A percentile compares a stretch with the other conserved stretches of the same genome.
Conservation (phyloP, 2,888 invertebrate genomes). For the Sinhomidia bicolor region DNA sequence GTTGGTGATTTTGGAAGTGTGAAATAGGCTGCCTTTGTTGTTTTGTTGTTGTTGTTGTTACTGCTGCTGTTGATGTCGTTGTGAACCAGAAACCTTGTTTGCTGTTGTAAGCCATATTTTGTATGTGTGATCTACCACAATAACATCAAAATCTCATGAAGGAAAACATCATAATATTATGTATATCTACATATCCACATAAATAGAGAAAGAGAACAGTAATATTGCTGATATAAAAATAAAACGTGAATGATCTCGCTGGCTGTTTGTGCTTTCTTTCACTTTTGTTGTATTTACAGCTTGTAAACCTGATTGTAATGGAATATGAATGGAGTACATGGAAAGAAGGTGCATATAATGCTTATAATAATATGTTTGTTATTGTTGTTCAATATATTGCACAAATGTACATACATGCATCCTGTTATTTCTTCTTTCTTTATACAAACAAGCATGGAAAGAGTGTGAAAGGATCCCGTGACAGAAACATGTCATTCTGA, state of each 20-base stretch:
- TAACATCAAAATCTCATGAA: neutral
- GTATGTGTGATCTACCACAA: neutral
- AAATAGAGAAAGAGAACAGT: neutral
- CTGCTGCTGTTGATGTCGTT: neutral
- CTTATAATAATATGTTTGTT: too few species aligned
- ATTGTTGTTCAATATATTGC: neutral
- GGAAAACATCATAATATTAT: neutral
- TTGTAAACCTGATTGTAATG: neutral
- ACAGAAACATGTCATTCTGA: conserved; percentile 56
- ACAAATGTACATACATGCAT: neutral
- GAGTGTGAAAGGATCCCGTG: neutral
- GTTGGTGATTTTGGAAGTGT: conserved; percentile 39
- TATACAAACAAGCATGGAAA: neutral
- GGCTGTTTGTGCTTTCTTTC: neutral
- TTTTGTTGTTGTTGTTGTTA: neutral
- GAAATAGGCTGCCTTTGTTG: conserved; percentile 48
- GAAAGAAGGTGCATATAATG: too few species aligned
- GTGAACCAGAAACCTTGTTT: neutral
- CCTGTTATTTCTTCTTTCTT: neutral
- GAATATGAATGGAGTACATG: neutral
- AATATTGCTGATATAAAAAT: neutral
- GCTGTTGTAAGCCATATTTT: neutral
- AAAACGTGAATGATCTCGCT: neutral
- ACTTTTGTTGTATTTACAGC: neutral
- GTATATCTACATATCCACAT: too few species aligned